phyloP scores from a whole-genome alignment of 2,797 vertebrate species.

The Gymnothorax javanicus region DNA sequence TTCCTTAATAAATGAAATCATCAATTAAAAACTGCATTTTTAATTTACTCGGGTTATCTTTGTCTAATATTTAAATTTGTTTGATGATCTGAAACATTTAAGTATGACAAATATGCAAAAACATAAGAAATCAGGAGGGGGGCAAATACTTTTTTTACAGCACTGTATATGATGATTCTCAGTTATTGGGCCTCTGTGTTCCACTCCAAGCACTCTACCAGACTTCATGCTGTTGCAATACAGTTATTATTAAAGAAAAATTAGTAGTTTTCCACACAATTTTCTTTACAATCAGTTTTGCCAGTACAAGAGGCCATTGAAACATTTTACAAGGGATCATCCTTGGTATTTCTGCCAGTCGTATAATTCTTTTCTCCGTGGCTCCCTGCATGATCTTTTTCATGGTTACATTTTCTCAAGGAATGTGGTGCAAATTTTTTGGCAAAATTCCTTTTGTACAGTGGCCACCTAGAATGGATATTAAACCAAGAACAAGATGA shows the following conservation, averaged over 20 bases:
- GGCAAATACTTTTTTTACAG: no score
- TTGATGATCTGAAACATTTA: no score
- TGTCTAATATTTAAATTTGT: no score
- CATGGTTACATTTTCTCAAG: background rate
- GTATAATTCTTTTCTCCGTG: background rate
- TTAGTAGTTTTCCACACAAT: background rate
- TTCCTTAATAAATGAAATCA: no score
- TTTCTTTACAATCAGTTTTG: background rate
- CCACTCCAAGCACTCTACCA: constrained; percentile 39
- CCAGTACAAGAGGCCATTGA: background rate
- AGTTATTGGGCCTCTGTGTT: constrained; percentile 53
- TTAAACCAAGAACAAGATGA: background rate
- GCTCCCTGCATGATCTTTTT: background rate
- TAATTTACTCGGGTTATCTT: no score
- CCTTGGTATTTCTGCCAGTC: background rate
- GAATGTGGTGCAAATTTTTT: background rate
- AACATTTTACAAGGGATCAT: background rate
- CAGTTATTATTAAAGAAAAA: constrained; percentile 51
- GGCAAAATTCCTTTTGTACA: background rate
- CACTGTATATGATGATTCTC: constrained; percentile 42
- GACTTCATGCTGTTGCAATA: background rate
- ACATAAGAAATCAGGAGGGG: no score
- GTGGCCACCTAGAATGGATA: background rate
- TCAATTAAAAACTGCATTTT: no score
- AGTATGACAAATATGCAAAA: no score